Percentiles rank a stretch among this genome's conserved stretches.
Evolutionary conservation across 2,113 vertebrate genomes (phyloP).

Genomic region (Chaetodon trifascialis): DNA sequence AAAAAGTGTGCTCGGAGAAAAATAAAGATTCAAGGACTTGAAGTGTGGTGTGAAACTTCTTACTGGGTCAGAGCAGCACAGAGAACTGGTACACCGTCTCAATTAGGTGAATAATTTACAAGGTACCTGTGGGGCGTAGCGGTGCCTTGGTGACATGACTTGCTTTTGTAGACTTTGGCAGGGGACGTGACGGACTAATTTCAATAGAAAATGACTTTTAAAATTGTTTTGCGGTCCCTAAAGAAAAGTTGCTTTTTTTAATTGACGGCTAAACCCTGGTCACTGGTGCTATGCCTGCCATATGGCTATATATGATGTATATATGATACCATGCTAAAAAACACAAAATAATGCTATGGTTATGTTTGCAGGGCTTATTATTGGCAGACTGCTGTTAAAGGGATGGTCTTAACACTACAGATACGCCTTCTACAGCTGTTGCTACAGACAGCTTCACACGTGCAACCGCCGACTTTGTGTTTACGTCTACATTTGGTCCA

Average conservation of each 20-base stretch:
- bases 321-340: too few relatives aligned
- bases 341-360: too few relatives aligned
- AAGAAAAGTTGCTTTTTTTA: neutral
- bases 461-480: neutral
- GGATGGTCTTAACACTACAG: too few relatives aligned
- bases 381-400: too few relatives aligned
- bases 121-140: slow-evolving; percentile 52
- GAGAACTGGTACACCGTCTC: slow-evolving; percentile 51
- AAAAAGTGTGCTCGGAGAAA: slow-evolving; percentile 11
- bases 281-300: neutral
- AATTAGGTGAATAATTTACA: slow-evolving; percentile 66
- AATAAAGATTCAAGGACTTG: slow-evolving; percentile 50
- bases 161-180: slow-evolving; percentile 21
- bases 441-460: neutral
- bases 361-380: too few relatives aligned
- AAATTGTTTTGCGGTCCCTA: neutral
- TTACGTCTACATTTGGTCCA: neutral
- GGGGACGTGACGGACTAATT: neutral
- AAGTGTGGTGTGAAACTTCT: slow-evolving; percentile 40
- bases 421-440: neutral
- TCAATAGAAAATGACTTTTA: slow-evolving; percentile 4
- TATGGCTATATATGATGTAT: too few relatives aligned
- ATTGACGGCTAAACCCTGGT: neutral
- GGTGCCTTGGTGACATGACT: slow-evolving; percentile 17
- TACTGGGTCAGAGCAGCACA: slow-evolving; percentile 56